These are phyloP conservation scores for Phodopus roborovskii DNA, from an alignment of 2,113 vertebrate genomes.

Conservation along the genomic window DNA sequence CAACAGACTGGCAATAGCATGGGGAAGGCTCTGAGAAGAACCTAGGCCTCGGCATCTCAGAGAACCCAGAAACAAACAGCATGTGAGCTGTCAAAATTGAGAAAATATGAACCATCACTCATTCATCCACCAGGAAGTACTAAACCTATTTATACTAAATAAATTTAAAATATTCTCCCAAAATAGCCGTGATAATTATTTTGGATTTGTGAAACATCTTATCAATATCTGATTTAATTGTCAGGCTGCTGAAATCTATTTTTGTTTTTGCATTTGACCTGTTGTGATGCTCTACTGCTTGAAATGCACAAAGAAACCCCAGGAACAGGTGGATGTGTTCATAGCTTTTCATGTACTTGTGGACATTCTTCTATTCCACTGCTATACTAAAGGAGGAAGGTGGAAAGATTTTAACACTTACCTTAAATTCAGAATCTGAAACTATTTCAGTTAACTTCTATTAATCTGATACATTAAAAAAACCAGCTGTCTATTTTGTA, in stretches of 20 bases:
- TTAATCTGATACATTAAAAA: constrained; percentile 7
- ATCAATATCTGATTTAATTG: neutral
- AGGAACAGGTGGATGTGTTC: neutral
- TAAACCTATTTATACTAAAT: neutral
- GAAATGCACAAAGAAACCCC: neutral
- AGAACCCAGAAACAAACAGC: neutral
- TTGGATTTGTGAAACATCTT: constrained; percentile 7
- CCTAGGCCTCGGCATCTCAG: neutral
- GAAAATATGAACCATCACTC: neutral
- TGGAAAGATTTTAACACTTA: neutral
- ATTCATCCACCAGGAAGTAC: neutral
- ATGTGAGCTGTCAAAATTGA: neutral
- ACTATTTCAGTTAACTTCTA: neutral
- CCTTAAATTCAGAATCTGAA: constrained; percentile 27
- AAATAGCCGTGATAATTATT: neutral
- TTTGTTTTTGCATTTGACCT: neutral
- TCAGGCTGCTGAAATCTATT: neutral
- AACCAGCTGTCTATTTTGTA: neutral
- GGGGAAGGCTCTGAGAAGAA: neutral
- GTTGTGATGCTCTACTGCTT: neutral
- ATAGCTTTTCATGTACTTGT: neutral
- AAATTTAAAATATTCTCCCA: neutral
- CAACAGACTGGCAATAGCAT: neutral
- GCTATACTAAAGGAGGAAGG: neutral
- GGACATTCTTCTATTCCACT: neutral